Conservation (phyloP, 2,888 invertebrate genomes). For the Pristionchus entomophagus region DNA sequence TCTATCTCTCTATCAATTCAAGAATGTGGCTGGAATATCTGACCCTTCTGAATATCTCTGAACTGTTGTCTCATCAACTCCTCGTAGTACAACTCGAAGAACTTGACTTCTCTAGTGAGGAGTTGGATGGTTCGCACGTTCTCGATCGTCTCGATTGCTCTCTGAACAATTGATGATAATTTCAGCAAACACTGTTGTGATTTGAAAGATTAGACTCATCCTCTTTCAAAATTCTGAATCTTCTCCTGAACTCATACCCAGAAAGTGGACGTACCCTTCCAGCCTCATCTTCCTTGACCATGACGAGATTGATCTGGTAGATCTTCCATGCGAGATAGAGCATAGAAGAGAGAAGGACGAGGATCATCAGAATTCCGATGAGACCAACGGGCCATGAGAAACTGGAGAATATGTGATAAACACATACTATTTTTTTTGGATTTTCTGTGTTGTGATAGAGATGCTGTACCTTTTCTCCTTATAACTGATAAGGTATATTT, state of each 20-base stretch:
- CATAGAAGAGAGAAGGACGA: slow-evolving; percentile 76
- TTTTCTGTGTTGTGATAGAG: no score
- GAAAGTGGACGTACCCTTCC: slow-evolving; percentile 77
- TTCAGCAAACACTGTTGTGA: background rate
- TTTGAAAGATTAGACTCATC: background rate
- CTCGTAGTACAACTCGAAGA: slow-evolving; percentile 73
- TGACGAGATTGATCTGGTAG: slow-evolving; percentile 67
- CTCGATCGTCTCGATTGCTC: slow-evolving; percentile 78
- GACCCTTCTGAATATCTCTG: slow-evolving; percentile 60
- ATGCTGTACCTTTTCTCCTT: no score
- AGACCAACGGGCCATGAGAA: slow-evolving; percentile 67
- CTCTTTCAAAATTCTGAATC: no score
- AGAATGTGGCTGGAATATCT: background rate
- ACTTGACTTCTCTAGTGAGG: slow-evolving; percentile 76
- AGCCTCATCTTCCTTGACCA: slow-evolving; percentile 78
- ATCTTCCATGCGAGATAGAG: slow-evolving; percentile 78
- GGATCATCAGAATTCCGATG: slow-evolving; percentile 75
- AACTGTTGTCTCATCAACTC: slow-evolving; percentile 59
- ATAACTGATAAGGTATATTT: no score
- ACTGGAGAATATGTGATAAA: no score
- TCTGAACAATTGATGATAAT: slow-evolving; percentile 52
- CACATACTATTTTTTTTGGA: background rate
- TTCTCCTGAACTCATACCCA: no score
- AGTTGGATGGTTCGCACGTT: slow-evolving; percentile 78
- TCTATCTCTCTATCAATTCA: background rate